Percentiles rank a stretch among this genome's conserved stretches.
Evolutionary conservation across 2,113 vertebrate genomes (phyloP).

Genomic region (Cynopterus brachyotis): DNA sequence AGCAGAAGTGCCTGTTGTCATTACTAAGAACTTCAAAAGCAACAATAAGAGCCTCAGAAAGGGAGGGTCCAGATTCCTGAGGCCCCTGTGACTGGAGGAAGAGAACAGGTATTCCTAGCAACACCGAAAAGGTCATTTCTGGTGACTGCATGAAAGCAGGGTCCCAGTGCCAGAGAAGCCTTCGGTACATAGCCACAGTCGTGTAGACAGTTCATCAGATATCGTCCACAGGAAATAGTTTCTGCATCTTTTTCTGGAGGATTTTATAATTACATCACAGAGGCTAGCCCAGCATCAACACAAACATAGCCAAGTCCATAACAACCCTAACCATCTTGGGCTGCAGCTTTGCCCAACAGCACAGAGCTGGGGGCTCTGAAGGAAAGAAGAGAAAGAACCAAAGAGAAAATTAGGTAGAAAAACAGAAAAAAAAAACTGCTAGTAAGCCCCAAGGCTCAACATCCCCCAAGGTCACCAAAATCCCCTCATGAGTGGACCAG

Average conservation of each 20-base stretch:
- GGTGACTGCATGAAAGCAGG: background rate
- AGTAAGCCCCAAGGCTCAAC: background rate
- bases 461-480: background rate
- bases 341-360: background rate
- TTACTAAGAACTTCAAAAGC: background rate
- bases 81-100: background rate
- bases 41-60: background rate
- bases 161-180: background rate
- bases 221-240: background rate
- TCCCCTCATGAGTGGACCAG: background rate
- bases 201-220: background rate
- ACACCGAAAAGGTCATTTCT: background rate
- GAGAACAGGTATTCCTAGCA: background rate
- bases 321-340: background rate
- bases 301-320: too few species aligned
- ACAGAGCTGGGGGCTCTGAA: background rate
- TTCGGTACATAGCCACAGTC: background rate
- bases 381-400: background rate
- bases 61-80: background rate
- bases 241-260: background rate
- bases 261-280: background rate
- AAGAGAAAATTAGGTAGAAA: background rate
- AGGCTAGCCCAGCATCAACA: background rate
- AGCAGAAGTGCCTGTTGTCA: background rate
- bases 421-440: background rate